phyloP scores from a whole-genome alignment of 2,888 invertebrate species.

The Hypena proboscidalis region DNA sequence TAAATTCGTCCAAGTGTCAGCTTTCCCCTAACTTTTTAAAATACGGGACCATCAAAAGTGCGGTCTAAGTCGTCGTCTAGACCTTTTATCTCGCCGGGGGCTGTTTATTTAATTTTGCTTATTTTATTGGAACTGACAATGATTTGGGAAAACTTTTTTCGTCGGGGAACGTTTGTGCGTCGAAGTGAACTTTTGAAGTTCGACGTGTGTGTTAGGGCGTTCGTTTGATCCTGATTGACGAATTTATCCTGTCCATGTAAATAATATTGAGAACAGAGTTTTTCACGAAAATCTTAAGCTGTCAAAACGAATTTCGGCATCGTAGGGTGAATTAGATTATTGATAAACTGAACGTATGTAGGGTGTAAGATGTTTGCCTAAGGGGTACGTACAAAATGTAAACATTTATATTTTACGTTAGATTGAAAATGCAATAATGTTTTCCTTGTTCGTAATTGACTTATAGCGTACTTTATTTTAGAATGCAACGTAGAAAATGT shows the following conservation, averaged over 20 bases:
- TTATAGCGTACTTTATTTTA: no score
- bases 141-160: conserved; percentile 73
- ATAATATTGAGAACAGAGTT: conserved; percentile 63
- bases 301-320: conserved; percentile 65
- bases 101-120: conserved; percentile 82
- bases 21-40: conserved; percentile 81
- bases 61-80: conserved; percentile 76
- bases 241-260: conserved; percentile 72
- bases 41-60: conserved; percentile 82
- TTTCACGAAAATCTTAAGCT: conserved; percentile 54
- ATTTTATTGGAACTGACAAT: conserved; percentile 82
- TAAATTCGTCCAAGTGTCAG: conserved; percentile 84
- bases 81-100: conserved; percentile 79
- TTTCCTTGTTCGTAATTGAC: conserved; percentile 3
- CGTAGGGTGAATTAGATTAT: conserved; percentile 66
- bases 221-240: conserved; percentile 80
- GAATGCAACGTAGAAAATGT: background rate
- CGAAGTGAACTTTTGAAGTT: conserved; percentile 55
- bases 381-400: conserved; percentile 48
- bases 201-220: conserved; percentile 47
- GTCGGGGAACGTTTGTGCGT: conserved; percentile 44
- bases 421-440: conserved; percentile 7
- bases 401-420: conserved; percentile 35
- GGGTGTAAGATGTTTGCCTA: conserved; percentile 50
- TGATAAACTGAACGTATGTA: conserved; percentile 52